phyloP scores from a whole-genome alignment of 2,888 invertebrate genomes.

The Megalurothrips usitatus region DNA sequence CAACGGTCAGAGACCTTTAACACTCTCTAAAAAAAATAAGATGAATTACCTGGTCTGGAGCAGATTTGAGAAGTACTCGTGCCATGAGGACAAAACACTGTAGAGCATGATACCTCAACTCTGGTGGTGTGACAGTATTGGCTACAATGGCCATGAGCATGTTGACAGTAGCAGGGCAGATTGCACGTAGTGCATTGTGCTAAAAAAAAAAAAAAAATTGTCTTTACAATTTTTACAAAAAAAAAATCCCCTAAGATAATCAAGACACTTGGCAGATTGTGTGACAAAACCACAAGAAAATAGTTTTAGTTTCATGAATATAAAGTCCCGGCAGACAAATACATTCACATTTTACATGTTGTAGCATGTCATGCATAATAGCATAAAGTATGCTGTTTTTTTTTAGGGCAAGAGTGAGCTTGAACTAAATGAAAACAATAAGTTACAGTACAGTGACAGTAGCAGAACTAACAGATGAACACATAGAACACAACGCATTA shows the following conservation, averaged over 20 bases:
- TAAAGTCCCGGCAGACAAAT: not conserved
- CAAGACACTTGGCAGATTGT: not conserved
- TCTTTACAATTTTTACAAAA: conserved; percentile 27
- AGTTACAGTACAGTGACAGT: conserved; percentile 20
- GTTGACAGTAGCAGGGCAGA: conserved; percentile 58
- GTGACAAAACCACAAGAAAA: conserved; percentile 1
- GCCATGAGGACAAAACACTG: conserved; percentile 55
- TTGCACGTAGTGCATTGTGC: conserved; percentile 59
- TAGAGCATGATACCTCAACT: conserved; percentile 49
- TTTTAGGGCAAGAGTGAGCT: conserved; percentile 30
- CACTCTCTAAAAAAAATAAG: conserved; percentile 9
- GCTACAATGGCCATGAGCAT: conserved; percentile 52
- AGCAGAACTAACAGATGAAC: conserved; percentile 27
- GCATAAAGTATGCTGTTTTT: conserved; percentile 28
- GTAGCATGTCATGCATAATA: not conserved
- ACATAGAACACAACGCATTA: not conserved
- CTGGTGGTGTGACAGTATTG: conserved; percentile 46
- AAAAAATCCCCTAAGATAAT: not conserved
- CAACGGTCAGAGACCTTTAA: conserved; percentile 23
- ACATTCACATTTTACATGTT: conserved; percentile 28
- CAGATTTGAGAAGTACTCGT: conserved; percentile 53
- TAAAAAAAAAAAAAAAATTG: conserved; percentile 41
- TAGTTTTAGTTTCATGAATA: not conserved
- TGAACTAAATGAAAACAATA: conserved; percentile 30
- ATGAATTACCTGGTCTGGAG: conserved; percentile 51